phyloP scores from a whole-genome alignment of 2,888 invertebrate species.

The Rhagophthalmus giganteus region DNA sequence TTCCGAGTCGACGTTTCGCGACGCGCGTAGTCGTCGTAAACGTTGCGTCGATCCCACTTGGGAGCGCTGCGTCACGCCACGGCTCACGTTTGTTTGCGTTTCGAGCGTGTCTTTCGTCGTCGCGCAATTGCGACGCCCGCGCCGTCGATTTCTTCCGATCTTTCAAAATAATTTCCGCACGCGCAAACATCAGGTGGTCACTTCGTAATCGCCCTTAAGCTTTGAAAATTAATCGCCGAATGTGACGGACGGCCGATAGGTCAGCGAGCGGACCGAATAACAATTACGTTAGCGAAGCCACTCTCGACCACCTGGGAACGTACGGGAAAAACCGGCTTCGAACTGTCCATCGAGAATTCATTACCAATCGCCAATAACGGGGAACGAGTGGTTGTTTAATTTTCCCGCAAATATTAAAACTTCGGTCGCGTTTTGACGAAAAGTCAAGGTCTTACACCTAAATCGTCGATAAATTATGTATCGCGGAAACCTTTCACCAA shows the following conservation, averaged over 20 bases:
- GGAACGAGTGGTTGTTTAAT: constrained; percentile 22
- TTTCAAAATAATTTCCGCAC: neutral
- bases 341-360: constrained; percentile 28
- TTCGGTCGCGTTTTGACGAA: too few species aligned
- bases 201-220: constrained; percentile 35
- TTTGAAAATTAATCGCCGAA: constrained; percentile 44
- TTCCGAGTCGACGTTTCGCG: too few species aligned
- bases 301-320: constrained; percentile 25
- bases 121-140: too few species aligned
- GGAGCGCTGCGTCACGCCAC: too few species aligned
- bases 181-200: constrained; percentile 39
- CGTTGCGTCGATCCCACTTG: too few species aligned
- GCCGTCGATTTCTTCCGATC: too few species aligned
- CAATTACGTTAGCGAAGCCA: constrained; percentile 35
- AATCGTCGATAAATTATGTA: too few species aligned
- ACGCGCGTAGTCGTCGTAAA: too few species aligned
- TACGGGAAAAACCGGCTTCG: constrained; percentile 4
- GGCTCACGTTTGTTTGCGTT: too few species aligned
- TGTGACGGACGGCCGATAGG: constrained; percentile 40
- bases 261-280: constrained; percentile 37
- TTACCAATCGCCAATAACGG: constrained; percentile 28
- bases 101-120: too few species aligned
- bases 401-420: constrained; percentile 8
- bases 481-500: too few species aligned
- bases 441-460: too few species aligned